Evolutionary conservation across 1,140 invertebrate genomes (phyloP).

Genomic region (Pomacea maculata): DNA sequence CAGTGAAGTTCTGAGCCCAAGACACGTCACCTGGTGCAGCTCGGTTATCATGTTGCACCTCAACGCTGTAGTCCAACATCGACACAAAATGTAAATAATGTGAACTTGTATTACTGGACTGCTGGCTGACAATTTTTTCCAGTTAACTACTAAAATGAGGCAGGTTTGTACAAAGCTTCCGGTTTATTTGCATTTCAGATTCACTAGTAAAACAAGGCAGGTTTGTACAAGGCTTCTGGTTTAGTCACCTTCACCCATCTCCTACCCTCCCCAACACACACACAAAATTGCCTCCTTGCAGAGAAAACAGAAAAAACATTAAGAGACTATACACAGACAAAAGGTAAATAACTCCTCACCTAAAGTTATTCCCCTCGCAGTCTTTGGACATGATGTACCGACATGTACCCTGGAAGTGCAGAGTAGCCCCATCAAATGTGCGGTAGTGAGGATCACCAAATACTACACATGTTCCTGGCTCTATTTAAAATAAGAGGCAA

Average conservation of each 20-base stretch:
- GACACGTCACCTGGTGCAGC: constrained; percentile 78
- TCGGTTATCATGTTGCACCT: constrained; percentile 86
- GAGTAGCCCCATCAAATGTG: constrained; percentile 91
- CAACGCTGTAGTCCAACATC: constrained; percentile 75
- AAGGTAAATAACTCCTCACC: constrained; percentile 31
- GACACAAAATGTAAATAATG: background rate
- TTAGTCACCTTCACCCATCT: too few species aligned
- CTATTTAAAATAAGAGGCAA: constrained; percentile 62
- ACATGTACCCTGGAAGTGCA: constrained; percentile 86
- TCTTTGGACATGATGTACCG: constrained; percentile 88
- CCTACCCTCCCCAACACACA: too few species aligned
- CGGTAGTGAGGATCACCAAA: constrained; percentile 94
- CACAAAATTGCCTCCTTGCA: background rate
- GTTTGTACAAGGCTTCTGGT: too few species aligned
- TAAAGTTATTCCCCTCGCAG: constrained; percentile 74
- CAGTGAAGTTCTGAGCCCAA: constrained; percentile 87
- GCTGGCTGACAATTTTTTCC: too few species aligned
- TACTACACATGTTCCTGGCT: constrained; percentile 87
- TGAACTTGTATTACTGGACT: too few species aligned
- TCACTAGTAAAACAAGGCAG: too few species aligned
- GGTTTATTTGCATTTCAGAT: too few species aligned
- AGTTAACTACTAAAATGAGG: too few species aligned
- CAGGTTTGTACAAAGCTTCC: too few species aligned
- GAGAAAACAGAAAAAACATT: background rate
- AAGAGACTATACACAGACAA: background rate